A percentile compares a stretch with the other conserved stretches of the same genome.
phyloP scores from a whole-genome alignment of 2,888 invertebrate species.

The Andrena flavipes region DNA sequence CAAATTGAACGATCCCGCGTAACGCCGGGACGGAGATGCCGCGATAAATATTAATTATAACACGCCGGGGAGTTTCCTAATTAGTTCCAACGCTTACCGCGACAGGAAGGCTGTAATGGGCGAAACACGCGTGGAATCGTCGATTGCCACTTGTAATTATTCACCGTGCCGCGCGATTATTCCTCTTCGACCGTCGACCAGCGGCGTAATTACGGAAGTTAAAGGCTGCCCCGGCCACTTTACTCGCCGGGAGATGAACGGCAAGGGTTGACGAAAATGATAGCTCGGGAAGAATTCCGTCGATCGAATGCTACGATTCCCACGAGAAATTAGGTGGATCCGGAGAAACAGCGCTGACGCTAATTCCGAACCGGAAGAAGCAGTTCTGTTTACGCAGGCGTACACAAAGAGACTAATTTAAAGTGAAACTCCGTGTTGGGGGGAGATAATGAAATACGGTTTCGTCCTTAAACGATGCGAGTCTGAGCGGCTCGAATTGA shows the following conservation, averaged over 20 bases:
- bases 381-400: constrained; percentile 39
- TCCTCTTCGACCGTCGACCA: not conserved
- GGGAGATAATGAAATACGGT: constrained; percentile 37
- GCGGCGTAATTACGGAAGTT: constrained; percentile 1
- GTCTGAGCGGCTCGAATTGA: constrained; percentile 24
- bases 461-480: constrained; percentile 23
- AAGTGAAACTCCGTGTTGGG: constrained; percentile 16
- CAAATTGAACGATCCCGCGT: constrained; percentile 52
- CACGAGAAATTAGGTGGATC: not conserved
- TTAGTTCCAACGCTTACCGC: constrained; percentile 42
- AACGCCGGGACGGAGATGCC: constrained; percentile 18
- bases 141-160: constrained; percentile 4
- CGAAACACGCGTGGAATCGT: constrained; percentile 21
- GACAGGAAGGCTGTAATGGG: constrained; percentile 8
- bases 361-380: not conserved
- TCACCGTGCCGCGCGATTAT: constrained; percentile 9
- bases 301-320: not conserved
- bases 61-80: constrained; percentile 34
- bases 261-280: not conserved
- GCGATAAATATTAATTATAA: constrained; percentile 58
- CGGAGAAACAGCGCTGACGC: not conserved
- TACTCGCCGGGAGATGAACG: not conserved
- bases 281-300: not conserved
- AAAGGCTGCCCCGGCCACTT: not conserved
- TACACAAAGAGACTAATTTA: constrained; percentile 23